These are phyloP conservation scores for Dascyllus trimaculatus DNA, from an alignment of 2,113 vertebrate species.

Conservation along the genomic window DNA sequence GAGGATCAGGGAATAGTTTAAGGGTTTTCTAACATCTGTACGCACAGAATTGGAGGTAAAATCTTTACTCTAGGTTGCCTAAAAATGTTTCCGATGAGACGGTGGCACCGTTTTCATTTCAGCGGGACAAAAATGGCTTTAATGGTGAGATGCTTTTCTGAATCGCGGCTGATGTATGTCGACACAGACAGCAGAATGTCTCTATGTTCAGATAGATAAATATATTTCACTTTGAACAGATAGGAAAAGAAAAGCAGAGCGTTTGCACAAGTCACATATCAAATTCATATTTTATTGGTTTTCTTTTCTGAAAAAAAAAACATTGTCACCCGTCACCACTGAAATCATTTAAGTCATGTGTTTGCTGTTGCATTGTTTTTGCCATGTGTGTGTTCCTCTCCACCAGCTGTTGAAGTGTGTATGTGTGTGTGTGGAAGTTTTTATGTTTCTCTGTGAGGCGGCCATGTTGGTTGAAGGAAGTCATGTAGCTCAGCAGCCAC, in stretches of 20 bases:
- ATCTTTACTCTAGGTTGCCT: not conserved
- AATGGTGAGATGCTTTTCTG: conserved; percentile 52
- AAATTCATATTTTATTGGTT: conserved; percentile 20
- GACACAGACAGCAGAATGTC: conserved; percentile 72
- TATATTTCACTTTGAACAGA: conserved; percentile 11
- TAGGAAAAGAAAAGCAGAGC: conserved; percentile 39
- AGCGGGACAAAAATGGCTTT: conserved; percentile 5
- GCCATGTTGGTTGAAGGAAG: conserved; percentile 8
- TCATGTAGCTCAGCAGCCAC: not conserved
- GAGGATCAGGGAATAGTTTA: not conserved
- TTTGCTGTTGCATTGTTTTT: conserved; percentile 41
- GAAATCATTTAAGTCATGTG: conserved; percentile 56
- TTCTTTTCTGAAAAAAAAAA: conserved; percentile 2
- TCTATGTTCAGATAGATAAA: conserved; percentile 20
- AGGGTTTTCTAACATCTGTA: not conserved
- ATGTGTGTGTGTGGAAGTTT: conserved; percentile 14
- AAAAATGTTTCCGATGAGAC: conserved; percentile 14
- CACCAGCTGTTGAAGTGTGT: conserved; percentile 37
- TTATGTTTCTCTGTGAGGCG: not conserved
- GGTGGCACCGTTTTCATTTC: not conserved
- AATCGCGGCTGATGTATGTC: conserved; percentile 13
- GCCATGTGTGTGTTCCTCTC: conserved; percentile 41
- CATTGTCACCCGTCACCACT: conserved; percentile 41
- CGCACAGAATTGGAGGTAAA: too few relatives aligned
- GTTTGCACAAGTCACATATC: conserved; percentile 69